A percentile compares a stretch with the other conserved stretches of the same genome.
Evolutionary conservation across 2,797 vertebrate species (phyloP).

Genomic region (Phyllotis vaccarum): DNA sequence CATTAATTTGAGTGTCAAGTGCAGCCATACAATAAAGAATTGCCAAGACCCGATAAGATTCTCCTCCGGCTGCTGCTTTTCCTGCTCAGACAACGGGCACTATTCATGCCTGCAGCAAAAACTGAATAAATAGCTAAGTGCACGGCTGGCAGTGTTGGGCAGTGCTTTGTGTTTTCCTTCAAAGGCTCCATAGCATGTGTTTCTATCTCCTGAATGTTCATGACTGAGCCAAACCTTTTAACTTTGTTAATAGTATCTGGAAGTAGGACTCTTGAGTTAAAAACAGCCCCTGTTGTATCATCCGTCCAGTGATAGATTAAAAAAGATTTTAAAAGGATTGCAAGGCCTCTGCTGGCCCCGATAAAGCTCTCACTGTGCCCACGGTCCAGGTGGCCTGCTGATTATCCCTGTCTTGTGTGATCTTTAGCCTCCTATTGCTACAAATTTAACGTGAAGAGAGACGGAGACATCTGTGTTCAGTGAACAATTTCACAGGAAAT

Average conservation of each 20-base stretch:
- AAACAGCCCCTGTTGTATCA: conserved; percentile 79
- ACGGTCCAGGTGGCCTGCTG: conserved; percentile 84
- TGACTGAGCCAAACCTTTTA: conserved; percentile 62
- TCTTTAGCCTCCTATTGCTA: conserved; percentile 77
- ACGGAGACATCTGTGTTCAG: conserved; percentile 79
- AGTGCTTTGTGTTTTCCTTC: conserved; percentile 68
- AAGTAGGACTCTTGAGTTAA: conserved; percentile 71
- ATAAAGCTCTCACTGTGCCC: conserved; percentile 79
- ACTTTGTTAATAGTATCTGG: conserved; percentile 77
- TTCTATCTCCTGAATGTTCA: neutral
- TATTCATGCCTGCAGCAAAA: conserved; percentile 82
- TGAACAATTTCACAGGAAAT: conserved; percentile 79
- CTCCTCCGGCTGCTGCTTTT: conserved; percentile 78
- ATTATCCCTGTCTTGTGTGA: conserved; percentile 83
- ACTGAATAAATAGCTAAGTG: conserved; percentile 78
- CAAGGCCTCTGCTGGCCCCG: conserved; percentile 84
- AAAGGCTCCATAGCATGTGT: conserved; percentile 63
- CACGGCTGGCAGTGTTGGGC: conserved; percentile 63
- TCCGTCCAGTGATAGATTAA: conserved; percentile 83
- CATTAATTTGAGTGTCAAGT: conserved; percentile 89
- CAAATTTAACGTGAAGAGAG: conserved; percentile 77
- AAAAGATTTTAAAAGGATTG: conserved; percentile 83
- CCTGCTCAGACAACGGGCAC: conserved; percentile 83
- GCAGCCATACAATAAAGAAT: conserved; percentile 86
- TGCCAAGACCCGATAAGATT: conserved; percentile 83